Evolutionary conservation across 2,888 invertebrate genomes (phyloP).

Genomic region (Limenitis arthemis): DNA sequence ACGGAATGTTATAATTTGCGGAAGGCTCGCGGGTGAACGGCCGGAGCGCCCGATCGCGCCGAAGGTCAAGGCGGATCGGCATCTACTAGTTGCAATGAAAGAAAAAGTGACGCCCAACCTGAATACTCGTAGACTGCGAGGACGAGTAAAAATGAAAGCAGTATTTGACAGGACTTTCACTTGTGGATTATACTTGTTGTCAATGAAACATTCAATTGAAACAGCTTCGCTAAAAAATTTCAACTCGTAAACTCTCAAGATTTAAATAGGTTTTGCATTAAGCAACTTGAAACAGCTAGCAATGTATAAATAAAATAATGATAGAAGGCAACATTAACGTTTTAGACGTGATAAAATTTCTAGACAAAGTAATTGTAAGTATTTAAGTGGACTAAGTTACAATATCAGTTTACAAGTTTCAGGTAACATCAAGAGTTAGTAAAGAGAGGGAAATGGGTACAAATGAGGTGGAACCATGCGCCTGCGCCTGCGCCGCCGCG

Average conservation of each 20-base stretch:
- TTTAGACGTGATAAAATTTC: background rate
- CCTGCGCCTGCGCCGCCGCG: constrained; percentile 29
- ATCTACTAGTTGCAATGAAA: constrained; percentile 50
- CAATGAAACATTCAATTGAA: no score
- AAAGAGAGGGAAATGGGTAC: constrained; percentile 37
- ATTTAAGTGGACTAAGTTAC: background rate
- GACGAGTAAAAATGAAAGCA: constrained; percentile 71
- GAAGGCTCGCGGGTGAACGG: constrained; percentile 39
- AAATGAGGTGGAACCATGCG: constrained; percentile 52
- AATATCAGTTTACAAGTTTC: constrained; percentile 18
- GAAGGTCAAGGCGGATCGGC: constrained; percentile 61
- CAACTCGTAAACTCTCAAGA: no score
- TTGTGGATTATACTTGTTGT: background rate
- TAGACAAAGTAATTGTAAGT: background rate
- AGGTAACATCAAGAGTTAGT: constrained; percentile 17
- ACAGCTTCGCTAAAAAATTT: no score
- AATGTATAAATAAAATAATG: no score
- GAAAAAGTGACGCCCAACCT: constrained; percentile 70
- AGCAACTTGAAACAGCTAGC: no score
- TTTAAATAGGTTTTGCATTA: no score
- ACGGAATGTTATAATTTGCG: constrained; percentile 26
- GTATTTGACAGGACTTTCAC: constrained; percentile 19
- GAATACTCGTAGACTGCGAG: constrained; percentile 51
- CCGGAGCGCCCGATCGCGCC: constrained; percentile 61
- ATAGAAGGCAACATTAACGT: no score